Evolutionary conservation across 2,113 vertebrate species (phyloP), one percentile per base, ranked within the genome.

Genomic region (Reinhardtius hippoglossoides): DNA sequence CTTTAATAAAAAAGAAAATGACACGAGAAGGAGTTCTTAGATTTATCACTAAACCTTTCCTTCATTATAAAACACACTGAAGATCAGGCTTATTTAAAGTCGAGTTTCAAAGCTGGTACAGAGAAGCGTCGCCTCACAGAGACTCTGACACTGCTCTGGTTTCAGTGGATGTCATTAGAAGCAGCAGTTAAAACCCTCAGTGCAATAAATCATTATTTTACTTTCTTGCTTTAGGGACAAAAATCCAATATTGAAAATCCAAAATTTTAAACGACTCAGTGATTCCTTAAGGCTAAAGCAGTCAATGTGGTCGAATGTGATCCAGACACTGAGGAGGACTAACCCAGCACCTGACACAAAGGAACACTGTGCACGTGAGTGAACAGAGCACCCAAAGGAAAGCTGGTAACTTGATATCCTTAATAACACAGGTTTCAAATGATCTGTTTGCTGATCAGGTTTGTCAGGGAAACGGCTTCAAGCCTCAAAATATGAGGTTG

Each of bases 191-290:
- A 76, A 82, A 82, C 26, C 18, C 42, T 80, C 21, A 4, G n/a
- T 31, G 70, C 27, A 73, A 77, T 78, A 81, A 83, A 84, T 90
- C 79, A 83, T 72, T 85, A 83, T 72, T 85, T 83, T 70, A 48
- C 66, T 52, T 50, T 54, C 6, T 62, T 62, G 52, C 81, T 64
- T 14, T 13, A 58, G 65, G 83, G 75, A 67, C 62, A 81, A 90
- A 71, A 89, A 73, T 80, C 60, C 70, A 78, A 78, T 88, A 88
- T 72, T 80, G 70, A 83, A 86, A 84, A 84, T 77, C 73, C 65
- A 69, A 72, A 80, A 59, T 78, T 80, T 78, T 80, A 63, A 90
- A 88, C 84, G 72, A 82, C 56, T 87, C 76, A 18, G 59, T 73
- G 74, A 86, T 76, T 81, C 81, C 66, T 81, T 16, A 55, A 71